A percentile compares a stretch with the other conserved stretches of the same genome.
Evolutionary conservation across 2,797 vertebrate genomes (phyloP).

Genomic region (Artibeus lituratus): DNA sequence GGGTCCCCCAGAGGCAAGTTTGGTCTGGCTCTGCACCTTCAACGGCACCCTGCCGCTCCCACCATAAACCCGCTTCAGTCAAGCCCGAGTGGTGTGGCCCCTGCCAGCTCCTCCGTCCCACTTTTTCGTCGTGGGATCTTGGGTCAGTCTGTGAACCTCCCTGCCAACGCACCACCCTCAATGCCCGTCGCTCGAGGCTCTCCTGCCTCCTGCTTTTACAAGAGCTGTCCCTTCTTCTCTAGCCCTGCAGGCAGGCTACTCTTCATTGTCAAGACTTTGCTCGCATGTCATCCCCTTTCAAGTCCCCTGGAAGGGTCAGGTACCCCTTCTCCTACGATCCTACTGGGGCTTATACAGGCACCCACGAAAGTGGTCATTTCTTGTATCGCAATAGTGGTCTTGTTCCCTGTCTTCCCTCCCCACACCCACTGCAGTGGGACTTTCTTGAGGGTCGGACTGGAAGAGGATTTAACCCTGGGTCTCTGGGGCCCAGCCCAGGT

Average conservation of each 20-base stretch:
- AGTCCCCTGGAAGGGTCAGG: not conserved
- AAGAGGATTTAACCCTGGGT: not conserved
- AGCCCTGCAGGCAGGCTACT: not conserved
- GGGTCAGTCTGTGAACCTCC: not conserved
- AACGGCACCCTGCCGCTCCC: not conserved
- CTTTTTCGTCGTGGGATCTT: accelerated
- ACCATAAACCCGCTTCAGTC: not conserved
- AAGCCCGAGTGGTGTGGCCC: accelerated
- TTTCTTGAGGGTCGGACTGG: not conserved
- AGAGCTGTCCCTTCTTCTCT: not conserved
- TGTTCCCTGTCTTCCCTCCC: no score
- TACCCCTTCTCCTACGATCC: accelerated
- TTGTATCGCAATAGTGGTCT: not conserved
- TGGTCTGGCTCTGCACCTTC: not conserved
- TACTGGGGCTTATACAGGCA: accelerated
- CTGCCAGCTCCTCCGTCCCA: not conserved
- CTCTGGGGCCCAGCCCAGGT: not conserved
- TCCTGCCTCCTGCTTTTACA: not conserved
- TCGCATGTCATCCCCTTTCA: not conserved
- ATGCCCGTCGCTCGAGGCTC: accelerated
- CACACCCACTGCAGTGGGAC: not conserved
- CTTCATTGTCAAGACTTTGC: no score
- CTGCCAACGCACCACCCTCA: not conserved
- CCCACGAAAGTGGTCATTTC: not conserved
- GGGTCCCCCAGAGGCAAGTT: not conserved